phyloP scores from a whole-genome alignment of 37 sponge, comb jelly and placozoan species.

The Crambe crambe region DNA sequence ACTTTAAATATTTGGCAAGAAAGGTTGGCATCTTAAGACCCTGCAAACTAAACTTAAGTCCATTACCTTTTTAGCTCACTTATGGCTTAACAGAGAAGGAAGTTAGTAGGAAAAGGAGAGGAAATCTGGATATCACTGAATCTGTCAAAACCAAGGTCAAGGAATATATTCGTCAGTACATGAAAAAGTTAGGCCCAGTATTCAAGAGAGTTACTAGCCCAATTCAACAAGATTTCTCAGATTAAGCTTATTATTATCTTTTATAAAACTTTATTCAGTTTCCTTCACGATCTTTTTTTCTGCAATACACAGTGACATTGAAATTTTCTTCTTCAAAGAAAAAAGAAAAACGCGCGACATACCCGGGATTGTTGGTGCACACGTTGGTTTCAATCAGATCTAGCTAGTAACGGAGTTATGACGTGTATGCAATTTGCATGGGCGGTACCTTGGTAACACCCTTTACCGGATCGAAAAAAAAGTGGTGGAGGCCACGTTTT shows the following conservation, averaged over 20 bases:
- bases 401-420: no score
- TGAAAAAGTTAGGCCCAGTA: constrained; percentile 96
- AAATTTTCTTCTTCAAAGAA: no score
- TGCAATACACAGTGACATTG: no score
- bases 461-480: constrained; percentile 20
- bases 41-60: neutral
- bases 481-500: neutral
- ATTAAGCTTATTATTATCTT: no score
- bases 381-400: no score
- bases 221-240: neutral
- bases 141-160: constrained; percentile 77
- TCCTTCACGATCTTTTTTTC: no score
- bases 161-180: constrained; percentile 87
- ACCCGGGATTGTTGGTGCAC: no score
- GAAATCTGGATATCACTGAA: constrained; percentile 60
- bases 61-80: constrained; percentile 70
- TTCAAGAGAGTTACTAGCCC: constrained; percentile 42
- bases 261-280: no score
- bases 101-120: constrained; percentile 40
- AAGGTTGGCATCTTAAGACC: constrained; percentile 55
- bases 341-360: no score
- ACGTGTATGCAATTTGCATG: no score
- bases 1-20: constrained; percentile 96
- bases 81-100: constrained; percentile 96
- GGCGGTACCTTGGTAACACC: constrained; percentile 6